Evolutionary conservation across 1,140 invertebrate species (phyloP).

Genomic region (Drosophila nannoptera): DNA sequence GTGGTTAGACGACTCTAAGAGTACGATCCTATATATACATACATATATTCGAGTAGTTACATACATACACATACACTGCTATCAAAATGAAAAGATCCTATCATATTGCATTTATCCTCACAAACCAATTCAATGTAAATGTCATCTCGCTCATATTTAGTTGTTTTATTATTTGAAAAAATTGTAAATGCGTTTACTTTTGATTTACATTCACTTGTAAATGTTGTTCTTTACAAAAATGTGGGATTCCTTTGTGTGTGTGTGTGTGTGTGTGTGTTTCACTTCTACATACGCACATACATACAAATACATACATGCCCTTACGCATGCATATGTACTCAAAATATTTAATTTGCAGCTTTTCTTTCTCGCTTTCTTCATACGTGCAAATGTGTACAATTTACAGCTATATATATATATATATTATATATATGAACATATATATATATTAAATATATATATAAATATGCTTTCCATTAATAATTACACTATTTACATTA

Average conservation of each 20-base stretch:
- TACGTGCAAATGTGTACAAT: constrained; percentile 17
- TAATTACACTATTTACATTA: constrained; percentile 44
- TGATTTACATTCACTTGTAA: constrained; percentile 32
- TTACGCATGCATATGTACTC: constrained; percentile 17
- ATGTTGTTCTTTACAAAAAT: constrained; percentile 19
- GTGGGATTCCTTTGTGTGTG: constrained; percentile 5
- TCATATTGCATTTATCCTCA: constrained; percentile 11
- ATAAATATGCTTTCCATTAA: constrained; percentile 34
- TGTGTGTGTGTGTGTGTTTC: constrained; percentile 5
- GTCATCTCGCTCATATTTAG: constrained; percentile 41
- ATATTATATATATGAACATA: constrained; percentile 30
- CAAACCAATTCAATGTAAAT: constrained; percentile 32
- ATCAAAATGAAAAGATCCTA: constrained; percentile 13
- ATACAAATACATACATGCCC: constrained; percentile 3
- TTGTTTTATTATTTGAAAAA: constrained; percentile 51
- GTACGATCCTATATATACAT: constrained; percentile 16
- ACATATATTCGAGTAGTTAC: background rate
- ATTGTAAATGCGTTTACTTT: constrained; percentile 54
- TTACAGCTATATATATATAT: constrained; percentile 35
- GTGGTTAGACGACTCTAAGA: constrained; percentile 29
- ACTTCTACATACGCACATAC: constrained; percentile 3
- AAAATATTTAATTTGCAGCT: constrained; percentile 31
- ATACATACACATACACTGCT: constrained; percentile 18
- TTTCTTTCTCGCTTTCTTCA: constrained; percentile 22
- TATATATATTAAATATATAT: constrained; percentile 31